Evolutionary conservation across 2,797 vertebrate genomes (phyloP).

Genomic region (Centroberyx gerrardi): DNA sequence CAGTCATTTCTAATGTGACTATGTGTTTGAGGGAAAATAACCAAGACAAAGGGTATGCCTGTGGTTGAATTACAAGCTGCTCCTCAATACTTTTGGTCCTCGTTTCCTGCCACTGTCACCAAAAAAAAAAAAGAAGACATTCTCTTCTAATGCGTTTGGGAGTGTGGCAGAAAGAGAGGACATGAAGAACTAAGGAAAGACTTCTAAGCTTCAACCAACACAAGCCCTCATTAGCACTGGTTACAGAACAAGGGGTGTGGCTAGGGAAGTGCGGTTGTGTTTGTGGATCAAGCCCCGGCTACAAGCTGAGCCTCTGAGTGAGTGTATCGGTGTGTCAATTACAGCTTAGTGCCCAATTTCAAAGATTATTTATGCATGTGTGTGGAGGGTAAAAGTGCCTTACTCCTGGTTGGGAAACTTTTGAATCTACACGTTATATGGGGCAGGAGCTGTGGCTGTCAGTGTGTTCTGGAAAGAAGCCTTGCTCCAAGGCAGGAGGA

Average conservation of each 20-base stretch:
- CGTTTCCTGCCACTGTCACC: slow-evolving; percentile 39
- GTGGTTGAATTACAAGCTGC: slow-evolving; percentile 54
- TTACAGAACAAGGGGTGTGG: slow-evolving; percentile 40
- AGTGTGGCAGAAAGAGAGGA: slow-evolving; percentile 28
- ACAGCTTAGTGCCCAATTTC: slow-evolving; percentile 66
- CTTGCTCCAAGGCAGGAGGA: slow-evolving; percentile 74
- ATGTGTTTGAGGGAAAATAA: slow-evolving; percentile 52
- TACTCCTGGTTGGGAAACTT: slow-evolving; percentile 58
- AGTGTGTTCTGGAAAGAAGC: slow-evolving; percentile 71
- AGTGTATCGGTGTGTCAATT: slow-evolving; percentile 57
- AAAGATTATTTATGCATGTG: slow-evolving; percentile 38
- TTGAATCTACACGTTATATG: slow-evolving; percentile 53
- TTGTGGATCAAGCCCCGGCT: slow-evolving; percentile 42
- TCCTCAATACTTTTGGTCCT: slow-evolving; percentile 57
- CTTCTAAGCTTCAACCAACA: slow-evolving; percentile 51
- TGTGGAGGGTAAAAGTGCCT: slow-evolving; percentile 75
- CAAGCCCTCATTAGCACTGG: slow-evolving; percentile 54
- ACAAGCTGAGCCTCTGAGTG: slow-evolving; percentile 43
- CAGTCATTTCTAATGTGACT: slow-evolving; percentile 67
- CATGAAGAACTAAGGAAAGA: slow-evolving; percentile 55
- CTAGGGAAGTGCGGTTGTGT: slow-evolving; percentile 34
- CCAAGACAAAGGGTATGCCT: slow-evolving; percentile 49
- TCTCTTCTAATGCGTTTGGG: slow-evolving; percentile 12
- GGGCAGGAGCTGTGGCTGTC: slow-evolving; percentile 62
- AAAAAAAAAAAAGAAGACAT: slow-evolving; percentile 19